Base-by-base conservation (phyloP, 2,888 invertebrate species). In the Latrodectus elegans region DNA sequence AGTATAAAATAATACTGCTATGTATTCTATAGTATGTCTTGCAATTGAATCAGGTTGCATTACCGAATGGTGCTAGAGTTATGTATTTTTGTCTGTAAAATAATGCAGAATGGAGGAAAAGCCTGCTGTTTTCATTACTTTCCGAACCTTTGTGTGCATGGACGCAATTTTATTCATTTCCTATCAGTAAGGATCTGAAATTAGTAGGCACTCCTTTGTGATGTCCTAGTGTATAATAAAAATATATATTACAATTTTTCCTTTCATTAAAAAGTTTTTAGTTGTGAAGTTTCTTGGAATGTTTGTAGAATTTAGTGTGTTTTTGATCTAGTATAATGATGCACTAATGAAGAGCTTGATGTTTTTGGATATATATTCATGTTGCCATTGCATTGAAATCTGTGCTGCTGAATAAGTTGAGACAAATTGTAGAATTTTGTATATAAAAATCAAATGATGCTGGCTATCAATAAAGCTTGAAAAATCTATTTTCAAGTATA, bases 311-410 rank as follows among this genome's bases (percentile, higher is more conserved):
- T 83, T 82, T 83, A 88, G 87, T 79, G 83, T 83, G 74, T 83
- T 88, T 83, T 86, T 68, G 77, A 88, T 72, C 77, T 88, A 83
- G 87, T 78, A 83, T 74, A 88, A 88, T 82, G 67, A 81, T 83
- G 87, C 87, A 88, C 87, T 88, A 88, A 88, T 77, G 83, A 88
- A 88, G 87, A 88, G 87, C 87, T 88, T 88, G 87, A 88, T 88
- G 87, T 88, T 88, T 84, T 88, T 88, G 86, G 80, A 87, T 87
- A 87, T 87, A 87, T 87, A 87, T 87, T 87, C 86, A 81, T 87
- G 86, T 87, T 87, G 86, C 86, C 86, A 87, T 87, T 87, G 86
- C 86, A 87, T 87, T 84, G 71, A 87, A 87, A 87, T 87, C 81
- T 76, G 76, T 87, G 86, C 86, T 87, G 86, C 86, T 80, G 80